These are phyloP conservation scores for Ammodytes marinus DNA, from an alignment of 2,113 vertebrate species.

Conservation along the genomic window DNA sequence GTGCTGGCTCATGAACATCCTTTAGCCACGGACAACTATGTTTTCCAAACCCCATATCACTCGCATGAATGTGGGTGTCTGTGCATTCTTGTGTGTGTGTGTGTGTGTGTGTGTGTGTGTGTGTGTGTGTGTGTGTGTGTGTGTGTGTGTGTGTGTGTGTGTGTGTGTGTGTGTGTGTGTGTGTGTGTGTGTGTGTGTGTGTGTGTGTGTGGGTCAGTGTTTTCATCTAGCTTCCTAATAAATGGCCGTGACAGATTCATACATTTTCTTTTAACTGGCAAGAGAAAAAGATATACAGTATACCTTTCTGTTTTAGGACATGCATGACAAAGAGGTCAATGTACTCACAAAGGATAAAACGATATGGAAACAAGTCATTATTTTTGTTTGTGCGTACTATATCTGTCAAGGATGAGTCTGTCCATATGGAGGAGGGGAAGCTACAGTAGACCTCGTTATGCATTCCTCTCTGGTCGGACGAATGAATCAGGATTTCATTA, in stretches of 20 bases:
- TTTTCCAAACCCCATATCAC: constrained; percentile 49
- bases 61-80: constrained; percentile 4
- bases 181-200: constrained; percentile 8
- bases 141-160: constrained; percentile 2
- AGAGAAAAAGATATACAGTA: not conserved
- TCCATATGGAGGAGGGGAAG: constrained; percentile 36
- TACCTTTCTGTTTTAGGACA: constrained; percentile 23
- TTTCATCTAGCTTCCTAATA: not conserved
- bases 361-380: not conserved
- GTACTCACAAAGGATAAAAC: too few species aligned
- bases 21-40: constrained; percentile 37
- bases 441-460: constrained; percentile 55
- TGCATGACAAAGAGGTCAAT: constrained; percentile 15
- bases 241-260: constrained; percentile 26
- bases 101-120: constrained; percentile 10
- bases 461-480: constrained; percentile 51
- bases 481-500: constrained; percentile 65
- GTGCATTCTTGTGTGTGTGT: constrained; percentile 8
- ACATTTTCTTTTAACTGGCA: constrained; percentile 20
- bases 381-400: constrained; percentile 14
- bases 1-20: constrained; percentile 40
- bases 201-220: constrained; percentile 13
- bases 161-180: not conserved
- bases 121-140: constrained; percentile 15
- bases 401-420: constrained; percentile 43